phyloP scores from a whole-genome alignment of 2,113 vertebrate genomes.

The Lota lota region DNA sequence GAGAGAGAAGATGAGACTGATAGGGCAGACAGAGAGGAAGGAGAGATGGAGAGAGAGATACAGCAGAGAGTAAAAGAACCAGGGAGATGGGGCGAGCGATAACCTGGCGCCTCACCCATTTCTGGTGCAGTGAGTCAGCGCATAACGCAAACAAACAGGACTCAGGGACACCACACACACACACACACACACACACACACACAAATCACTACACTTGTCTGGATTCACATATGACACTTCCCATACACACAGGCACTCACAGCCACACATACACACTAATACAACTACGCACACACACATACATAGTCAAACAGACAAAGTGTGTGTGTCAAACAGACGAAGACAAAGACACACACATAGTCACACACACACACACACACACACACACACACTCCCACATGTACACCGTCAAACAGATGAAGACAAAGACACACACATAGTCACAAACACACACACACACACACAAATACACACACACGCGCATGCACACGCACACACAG shows the following conservation, averaged over 20 bases:
- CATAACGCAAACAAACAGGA: neutral
- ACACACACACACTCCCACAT: no score
- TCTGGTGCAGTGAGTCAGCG: neutral
- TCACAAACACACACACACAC: no score
- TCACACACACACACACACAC: no score
- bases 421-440: no score
- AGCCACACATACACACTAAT: constrained; percentile 12
- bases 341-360: constrained; percentile 14
- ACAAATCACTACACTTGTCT: neutral
- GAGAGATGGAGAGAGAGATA: neutral
- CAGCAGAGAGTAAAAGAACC: neutral
- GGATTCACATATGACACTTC: no score
- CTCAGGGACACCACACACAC: neutral
- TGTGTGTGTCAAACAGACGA: neutral
- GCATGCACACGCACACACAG: neutral
- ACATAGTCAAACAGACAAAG: constrained; percentile 12
- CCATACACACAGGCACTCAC: neutral
- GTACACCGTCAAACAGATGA: no score
- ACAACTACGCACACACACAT: constrained; percentile 19
- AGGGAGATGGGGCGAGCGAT: no score
- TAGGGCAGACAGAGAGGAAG: neutral
- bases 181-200: constrained; percentile 12
- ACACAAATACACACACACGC: constrained; percentile 1
- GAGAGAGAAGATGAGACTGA: neutral
- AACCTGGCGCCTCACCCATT: neutral